Base-by-base conservation (phyloP, 2,113 vertebrate genomes). In the Polypterus senegalus region DNA sequence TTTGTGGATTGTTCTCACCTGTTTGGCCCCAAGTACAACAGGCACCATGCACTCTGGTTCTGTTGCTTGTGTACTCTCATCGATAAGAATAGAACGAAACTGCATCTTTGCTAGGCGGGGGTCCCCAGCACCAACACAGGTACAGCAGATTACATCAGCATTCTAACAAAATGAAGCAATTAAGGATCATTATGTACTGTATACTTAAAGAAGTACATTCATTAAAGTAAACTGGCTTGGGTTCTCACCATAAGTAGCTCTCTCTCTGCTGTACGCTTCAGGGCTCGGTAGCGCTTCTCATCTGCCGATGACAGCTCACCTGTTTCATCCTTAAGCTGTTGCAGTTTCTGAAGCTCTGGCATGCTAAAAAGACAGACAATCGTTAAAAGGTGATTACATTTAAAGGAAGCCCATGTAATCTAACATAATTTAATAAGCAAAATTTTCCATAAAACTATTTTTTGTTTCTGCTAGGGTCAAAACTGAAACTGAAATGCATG, bases 31-130 rank as follows among this genome's bases (percentile, higher is more conserved):
- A 2, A 98, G 82, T 3, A 98, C 96, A 11, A 97, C 94, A 0
- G 96, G 94, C 53, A 98, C 96, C 94, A 98, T 98, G 69, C 96
- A 99, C 75, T 98, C 96, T 0, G 96, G 96, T 71, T 99, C 96
- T 0, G 96, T 99, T 66, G 96, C 96, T 79, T 98, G 95, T 0
- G 96, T 98, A 81, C 95, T 99, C 62, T 99, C 95, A 3, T 98
- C 96, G 0, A 99, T 99, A 48, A 99, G 77, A 67, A 99, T 98
- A 76, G 96, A 99, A 47, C 96, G 93, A 72, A 98, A 99, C 73
- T 99, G 96, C 96, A 99, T 99, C 73, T 97, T 99, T 53, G 96
- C 95, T 7, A 99, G 81, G 1, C 96, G 79, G 0, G 96, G 96
- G 27, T 99, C 96, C 0, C 96, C 96, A 0, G 96, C 95, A 0